Base-by-base conservation (phyloP, 2,888 invertebrate species). In the Eubasilissa splendida region DNA sequence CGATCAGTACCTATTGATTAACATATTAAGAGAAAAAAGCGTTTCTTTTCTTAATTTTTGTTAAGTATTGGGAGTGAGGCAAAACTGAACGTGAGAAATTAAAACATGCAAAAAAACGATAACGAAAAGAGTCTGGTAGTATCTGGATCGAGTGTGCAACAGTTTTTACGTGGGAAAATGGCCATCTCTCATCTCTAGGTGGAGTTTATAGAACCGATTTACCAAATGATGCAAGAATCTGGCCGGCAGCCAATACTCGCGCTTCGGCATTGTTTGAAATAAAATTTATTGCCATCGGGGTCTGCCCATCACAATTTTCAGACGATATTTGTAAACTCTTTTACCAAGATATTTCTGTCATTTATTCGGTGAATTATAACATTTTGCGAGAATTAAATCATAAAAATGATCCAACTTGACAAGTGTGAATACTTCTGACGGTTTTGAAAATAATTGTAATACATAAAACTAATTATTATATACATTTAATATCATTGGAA, bases 241-340 rank as follows among this genome's bases (percentile, higher is more conserved):
- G 81, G 81, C 75, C 9, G 8, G 1, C 11, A 11, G 79, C 81
- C 81, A 81, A 79, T 14, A 52, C 42, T 73, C 53, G 50, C 65
- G 65, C 66, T 77, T 74, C 65, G 59, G 77, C 66, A 80, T 80
- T 80, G 77, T 80, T 80, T 80, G 76, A 80, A 80, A 77, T 63
- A 52, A 54, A 60, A 79, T 82, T 76, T 82, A 82, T 71, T 60
- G 65, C 66, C 52, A 50, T 76, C 63, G 74, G 77, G 63, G 79
- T 81, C 22, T 75, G 63, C 50, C 56, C 53, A 77, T 70, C 58
- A 33, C 22, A 76, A 76, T 33, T 76, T 22, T 63, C 52, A 9
- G n/a, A 52, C 52, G 78, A 71, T 52, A 75, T 31, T 56, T 78
- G 60, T 76, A 33, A 50, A 54, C 54, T 56, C 56, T 65, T 65